These are phyloP conservation scores for Zosterops pallidus DNA, from an alignment of 2,113 vertebrate genomes.

Conservation along the genomic window DNA sequence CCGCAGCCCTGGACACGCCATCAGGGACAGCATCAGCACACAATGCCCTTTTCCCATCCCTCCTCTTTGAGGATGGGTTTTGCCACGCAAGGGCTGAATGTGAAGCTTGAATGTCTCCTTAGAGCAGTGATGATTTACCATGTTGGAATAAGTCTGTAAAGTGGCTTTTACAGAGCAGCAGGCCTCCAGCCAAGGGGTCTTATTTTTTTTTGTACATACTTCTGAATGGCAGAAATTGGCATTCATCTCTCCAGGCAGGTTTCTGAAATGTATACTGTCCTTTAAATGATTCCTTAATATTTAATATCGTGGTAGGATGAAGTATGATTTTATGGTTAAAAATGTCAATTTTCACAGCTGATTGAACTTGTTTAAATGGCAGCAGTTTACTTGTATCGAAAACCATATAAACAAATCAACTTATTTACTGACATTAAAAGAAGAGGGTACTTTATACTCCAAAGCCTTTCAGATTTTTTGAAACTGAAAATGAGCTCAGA, in stretches of 20 bases:
- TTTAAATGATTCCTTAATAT: constrained; percentile 70
- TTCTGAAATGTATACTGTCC: constrained; percentile 61
- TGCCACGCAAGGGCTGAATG: neutral
- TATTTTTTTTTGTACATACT: neutral
- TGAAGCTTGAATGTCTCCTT: neutral
- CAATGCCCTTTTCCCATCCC: neutral
- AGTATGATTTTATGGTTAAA: constrained; percentile 71
- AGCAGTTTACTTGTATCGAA: constrained; percentile 63
- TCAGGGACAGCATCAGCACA: neutral
- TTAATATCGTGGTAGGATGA: constrained; percentile 70
- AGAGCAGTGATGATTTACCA: neutral
- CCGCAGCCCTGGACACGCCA: accelerated
- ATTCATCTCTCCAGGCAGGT: constrained; percentile 53
- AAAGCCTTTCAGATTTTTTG: constrained; percentile 30
- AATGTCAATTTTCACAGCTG: constrained; percentile 71
- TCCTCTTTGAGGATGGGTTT: neutral
- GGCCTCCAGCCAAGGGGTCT: neutral
- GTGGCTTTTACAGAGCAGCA: constrained; percentile 14
- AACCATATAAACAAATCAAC: constrained; percentile 69
- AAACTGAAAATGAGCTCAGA: constrained; percentile 51
- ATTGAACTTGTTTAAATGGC: constrained; percentile 72
- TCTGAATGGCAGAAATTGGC: constrained; percentile 44
- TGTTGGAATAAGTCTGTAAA: constrained; percentile 25
- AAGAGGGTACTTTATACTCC: constrained; percentile 37
- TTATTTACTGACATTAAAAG: constrained; percentile 68